Evolutionary conservation across 92 coral and sea anemone genomes (phyloP).

Genomic region (Galaxea fascicularis): DNA sequence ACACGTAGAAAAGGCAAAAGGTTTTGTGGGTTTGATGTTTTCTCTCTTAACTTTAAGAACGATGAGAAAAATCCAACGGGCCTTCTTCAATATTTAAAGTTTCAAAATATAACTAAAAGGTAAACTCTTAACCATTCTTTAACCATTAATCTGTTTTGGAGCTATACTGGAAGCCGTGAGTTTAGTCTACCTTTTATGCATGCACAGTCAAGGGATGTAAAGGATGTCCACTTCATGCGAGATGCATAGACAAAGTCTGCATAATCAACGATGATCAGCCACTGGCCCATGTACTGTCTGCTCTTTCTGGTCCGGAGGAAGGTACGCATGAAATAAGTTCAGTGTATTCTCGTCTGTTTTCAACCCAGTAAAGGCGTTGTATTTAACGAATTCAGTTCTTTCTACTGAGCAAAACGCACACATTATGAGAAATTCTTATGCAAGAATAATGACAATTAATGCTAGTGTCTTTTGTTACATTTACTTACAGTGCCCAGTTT

Average conservation of each 20-base stretch:
- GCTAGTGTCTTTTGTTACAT: no score
- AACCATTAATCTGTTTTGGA: neutral
- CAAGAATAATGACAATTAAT: no score
- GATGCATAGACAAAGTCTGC: constrained; percentile 87
- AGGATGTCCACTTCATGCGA: constrained; percentile 86
- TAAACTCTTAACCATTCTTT: no score
- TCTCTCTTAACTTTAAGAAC: no score
- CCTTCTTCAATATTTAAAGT: no score
- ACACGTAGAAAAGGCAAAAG: no score
- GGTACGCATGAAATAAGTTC: constrained; percentile 55
- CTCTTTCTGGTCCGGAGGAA: constrained; percentile 81
- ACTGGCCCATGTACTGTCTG: constrained; percentile 88
- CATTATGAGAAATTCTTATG: no score
- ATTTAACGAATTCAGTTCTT: neutral
- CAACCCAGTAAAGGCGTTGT: neutral
- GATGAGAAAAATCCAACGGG: no score
- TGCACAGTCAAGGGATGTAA: constrained; percentile 74
- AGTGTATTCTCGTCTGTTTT: neutral
- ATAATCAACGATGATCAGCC: constrained; percentile 87
- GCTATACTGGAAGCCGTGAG: neutral
- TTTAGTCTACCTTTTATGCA: constrained; percentile 32
- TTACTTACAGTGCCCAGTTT: no score
- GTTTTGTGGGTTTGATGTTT: no score
- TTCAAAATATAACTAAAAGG: no score
- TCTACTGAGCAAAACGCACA: no score